Percentiles rank a stretch among this genome's conserved stretches.
Conservation (phyloP, 2,797 vertebrate genomes). For the Leptoclinus maculatus region DNA sequence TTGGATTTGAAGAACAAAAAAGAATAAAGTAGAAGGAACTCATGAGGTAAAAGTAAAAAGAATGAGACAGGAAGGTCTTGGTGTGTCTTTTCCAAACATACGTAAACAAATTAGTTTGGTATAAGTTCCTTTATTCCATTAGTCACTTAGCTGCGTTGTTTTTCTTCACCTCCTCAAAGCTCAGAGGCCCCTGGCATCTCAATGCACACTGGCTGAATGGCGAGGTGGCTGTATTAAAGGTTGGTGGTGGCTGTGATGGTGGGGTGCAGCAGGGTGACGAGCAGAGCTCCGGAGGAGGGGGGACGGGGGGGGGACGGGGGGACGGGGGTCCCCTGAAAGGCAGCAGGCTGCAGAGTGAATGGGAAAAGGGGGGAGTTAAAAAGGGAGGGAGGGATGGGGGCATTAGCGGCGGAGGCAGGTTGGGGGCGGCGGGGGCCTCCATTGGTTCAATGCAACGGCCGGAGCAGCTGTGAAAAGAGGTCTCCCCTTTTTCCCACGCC, state of each 20-base stretch:
- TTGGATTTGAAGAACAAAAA: conserved; percentile 17
- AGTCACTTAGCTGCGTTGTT: conserved; percentile 27
- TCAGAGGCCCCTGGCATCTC: conserved; percentile 82
- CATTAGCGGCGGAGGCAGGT: conserved; percentile 67
- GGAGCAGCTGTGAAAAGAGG: conserved; percentile 95
- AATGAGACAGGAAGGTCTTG: neutral
- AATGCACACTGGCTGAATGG: conserved; percentile 85
- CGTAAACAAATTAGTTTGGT: neutral
- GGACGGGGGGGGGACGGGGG: conserved; percentile 60
- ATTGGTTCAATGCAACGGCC: conserved; percentile 90
- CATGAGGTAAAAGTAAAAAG: conserved; percentile 8
- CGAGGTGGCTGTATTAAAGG: conserved; percentile 82
- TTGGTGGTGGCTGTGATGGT: conserved; percentile 56
- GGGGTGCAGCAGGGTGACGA: conserved; percentile 76
- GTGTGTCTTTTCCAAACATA: neutral
- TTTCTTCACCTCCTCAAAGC: conserved; percentile 47
- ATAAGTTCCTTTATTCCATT: conserved; percentile 21
- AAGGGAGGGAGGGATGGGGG: conserved; percentile 65
- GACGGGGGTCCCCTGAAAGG: conserved; percentile 82
- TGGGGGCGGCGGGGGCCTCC: conserved; percentile 79
- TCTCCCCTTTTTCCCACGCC: conserved; percentile 96
- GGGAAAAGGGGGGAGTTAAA: conserved; percentile 76
- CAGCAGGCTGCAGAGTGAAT: conserved; percentile 84
- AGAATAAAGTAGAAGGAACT: neutral
- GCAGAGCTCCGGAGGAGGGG: conserved; percentile 67